Evolutionary conservation across 2,888 invertebrate genomes (phyloP).

Genomic region (Drosophila colorata): DNA sequence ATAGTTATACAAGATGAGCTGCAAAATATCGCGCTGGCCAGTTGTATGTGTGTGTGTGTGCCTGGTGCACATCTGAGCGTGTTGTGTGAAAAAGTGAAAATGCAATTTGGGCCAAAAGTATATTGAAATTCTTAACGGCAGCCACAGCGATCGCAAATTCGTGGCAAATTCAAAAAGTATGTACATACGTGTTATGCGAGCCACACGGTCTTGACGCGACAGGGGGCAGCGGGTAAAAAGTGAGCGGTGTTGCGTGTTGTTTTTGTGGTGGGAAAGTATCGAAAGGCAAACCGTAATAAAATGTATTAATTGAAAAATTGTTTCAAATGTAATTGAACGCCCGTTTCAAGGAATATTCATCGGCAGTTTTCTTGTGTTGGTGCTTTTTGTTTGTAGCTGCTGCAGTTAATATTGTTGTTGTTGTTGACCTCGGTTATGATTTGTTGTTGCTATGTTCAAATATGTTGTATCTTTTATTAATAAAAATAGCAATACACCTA

Average conservation of each 20-base stretch:
- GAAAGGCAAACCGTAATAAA: conserved; percentile 49
- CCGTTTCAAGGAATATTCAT: conserved; percentile 27
- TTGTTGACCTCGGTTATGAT: conserved; percentile 60
- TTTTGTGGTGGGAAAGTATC: conserved; percentile 49
- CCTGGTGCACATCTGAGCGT: not conserved
- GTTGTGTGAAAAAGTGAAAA: conserved; percentile 68
- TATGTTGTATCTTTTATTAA: conserved; percentile 34
- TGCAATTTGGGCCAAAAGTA: conserved; percentile 68
- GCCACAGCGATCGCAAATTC: conserved; percentile 43
- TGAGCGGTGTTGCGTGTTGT: conserved; percentile 61
- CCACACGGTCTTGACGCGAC: conserved; percentile 4
- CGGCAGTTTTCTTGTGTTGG: conserved; percentile 12
- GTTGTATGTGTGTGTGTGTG: conserved; percentile 17
- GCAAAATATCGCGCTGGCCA: not conserved
- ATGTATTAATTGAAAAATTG: conserved; percentile 51
- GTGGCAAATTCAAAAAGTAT: conserved; percentile 45
- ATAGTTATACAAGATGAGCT: conserved; percentile 25
- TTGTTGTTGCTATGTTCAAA: conserved; percentile 63
- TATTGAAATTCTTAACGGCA: conserved; percentile 66
- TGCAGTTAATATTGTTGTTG: conserved; percentile 21
- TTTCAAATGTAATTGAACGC: conserved; percentile 33
- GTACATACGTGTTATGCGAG: conserved; percentile 16
- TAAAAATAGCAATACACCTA: conserved; percentile 53
- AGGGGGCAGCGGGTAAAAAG: conserved; percentile 45
- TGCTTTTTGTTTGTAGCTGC: conserved; percentile 11